These are phyloP conservation scores for Archips xylosteana DNA, from an alignment of 2,888 invertebrate species.

Conservation along the genomic window DNA sequence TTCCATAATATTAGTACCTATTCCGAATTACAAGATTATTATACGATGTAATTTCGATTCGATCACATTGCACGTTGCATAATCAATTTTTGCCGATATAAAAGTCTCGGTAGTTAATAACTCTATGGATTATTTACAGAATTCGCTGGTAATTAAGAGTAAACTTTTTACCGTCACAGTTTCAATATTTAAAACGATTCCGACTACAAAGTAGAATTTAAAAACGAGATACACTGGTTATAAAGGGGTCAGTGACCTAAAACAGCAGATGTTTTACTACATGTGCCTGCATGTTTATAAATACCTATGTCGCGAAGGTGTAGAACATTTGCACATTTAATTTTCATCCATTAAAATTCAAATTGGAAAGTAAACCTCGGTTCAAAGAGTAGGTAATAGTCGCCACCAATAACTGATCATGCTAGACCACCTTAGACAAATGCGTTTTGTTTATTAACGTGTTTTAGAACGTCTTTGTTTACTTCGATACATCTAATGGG, in stretches of 20 bases:
- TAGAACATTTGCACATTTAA: constrained; percentile 3
- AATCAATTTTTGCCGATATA: too few species aligned
- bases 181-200: background rate
- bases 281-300: background rate
- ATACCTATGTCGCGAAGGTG: background rate
- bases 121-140: too few species aligned
- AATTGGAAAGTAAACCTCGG: background rate
- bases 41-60: too few species aligned
- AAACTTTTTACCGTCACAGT: background rate
- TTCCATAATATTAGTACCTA: background rate
- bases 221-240: constrained; percentile 2
- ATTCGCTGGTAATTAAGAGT: too few species aligned
- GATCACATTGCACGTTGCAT: too few species aligned
- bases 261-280: background rate
- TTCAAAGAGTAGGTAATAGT: background rate
- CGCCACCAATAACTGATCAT: background rate
- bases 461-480: too few species aligned
- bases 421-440: too few species aligned
- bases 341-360: background rate
- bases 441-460: too few species aligned
- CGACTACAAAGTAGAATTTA: background rate
- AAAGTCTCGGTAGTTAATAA: too few species aligned
- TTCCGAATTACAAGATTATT: too few species aligned
- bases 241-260: constrained; percentile 6
- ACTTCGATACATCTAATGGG: too few species aligned